Evolutionary conservation across 2,797 vertebrate species (phyloP).

Genomic region (Phrynocephalus guinanensis): DNA sequence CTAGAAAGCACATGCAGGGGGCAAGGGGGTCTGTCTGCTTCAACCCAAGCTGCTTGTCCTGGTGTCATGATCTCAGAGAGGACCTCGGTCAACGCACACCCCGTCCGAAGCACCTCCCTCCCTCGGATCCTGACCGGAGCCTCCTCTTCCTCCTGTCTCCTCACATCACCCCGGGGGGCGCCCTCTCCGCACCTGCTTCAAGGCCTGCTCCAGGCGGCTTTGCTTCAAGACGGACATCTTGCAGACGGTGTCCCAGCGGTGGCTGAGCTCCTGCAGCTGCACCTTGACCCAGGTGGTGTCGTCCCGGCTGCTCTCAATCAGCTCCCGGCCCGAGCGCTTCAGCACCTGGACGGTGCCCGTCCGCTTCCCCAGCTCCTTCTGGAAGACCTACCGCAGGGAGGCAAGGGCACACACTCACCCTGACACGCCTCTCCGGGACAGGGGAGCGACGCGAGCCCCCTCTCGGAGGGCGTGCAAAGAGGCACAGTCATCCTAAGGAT

Average conservation of each 20-base stretch:
- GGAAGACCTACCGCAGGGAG: constrained; percentile 84
- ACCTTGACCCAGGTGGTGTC: constrained; percentile 98
- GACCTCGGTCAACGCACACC: too few species aligned
- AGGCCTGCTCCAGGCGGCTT: constrained; percentile 90
- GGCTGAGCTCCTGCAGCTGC: constrained; percentile 96
- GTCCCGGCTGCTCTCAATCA: constrained; percentile 94
- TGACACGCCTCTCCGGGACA: too few species aligned
- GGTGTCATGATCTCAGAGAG: too few species aligned
- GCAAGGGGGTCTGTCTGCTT: too few species aligned
- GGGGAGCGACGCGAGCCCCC: too few species aligned
- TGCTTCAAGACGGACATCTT: constrained; percentile 96
- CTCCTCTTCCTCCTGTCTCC: background rate
- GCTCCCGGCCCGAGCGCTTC: constrained; percentile 93
- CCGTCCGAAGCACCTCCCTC: background rate
- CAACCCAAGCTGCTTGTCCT: too few species aligned
- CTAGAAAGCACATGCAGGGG: background rate
- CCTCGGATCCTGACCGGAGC: background rate
- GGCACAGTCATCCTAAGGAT: too few species aligned
- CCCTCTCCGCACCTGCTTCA: constrained; percentile 88
- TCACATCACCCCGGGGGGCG: too few species aligned
- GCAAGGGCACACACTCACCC: background rate
- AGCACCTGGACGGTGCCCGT: constrained; percentile 93
- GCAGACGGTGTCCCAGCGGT: constrained; percentile 96
- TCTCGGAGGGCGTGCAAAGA: too few species aligned
- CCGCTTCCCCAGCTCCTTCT: constrained; percentile 96